Evolutionary conservation across 2,888 invertebrate genomes (phyloP), one percentile per base, ranked within the genome.

Genomic region (Xestia sexstrigata): DNA sequence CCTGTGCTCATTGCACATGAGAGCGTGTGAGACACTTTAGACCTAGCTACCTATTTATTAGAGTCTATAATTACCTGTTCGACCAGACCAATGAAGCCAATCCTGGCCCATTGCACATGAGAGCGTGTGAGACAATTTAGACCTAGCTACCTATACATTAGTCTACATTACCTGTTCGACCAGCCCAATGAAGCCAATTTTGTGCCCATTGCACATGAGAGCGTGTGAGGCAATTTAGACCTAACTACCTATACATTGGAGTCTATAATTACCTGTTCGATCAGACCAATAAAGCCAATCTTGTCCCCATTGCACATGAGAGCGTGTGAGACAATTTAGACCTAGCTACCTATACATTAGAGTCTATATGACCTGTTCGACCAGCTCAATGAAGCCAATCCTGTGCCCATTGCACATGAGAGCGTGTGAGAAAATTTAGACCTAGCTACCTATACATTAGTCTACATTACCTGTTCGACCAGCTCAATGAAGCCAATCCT

Each of bases 271-370:
- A 96, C 97, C 94, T 96, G 97, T 92, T 98, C 98, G 0, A 98
- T 98, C 1, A 98, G 94, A 0, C 98, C 98, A 76, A 98, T 97
- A 74, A 98, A 95, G 0, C 98, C 98, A 68, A 98, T 98, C 87
- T 98, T 98, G 85, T 98, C 39, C 98, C 98, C 98, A 91, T 98
- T 97, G 97, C 98, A 98, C 87, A 98, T 97, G 52, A 99, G 42
- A 45, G 39, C 8, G 49, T 39, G 39, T 39, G 39, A 9, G 39
- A 39, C 9, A 39, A 7, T 8, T 39, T 1, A 99, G 96, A 9
- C 15, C 30, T 68, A 49, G 1, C 35, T 35, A 1, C 30, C 15
- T 35, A 30, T 2, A 52, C 5, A 68, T 49, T 52, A 52, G n/a
- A n/a, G n/a, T 6, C 15, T 52, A 69, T 6, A 47, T 47, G 60